Conservation (phyloP, 2,113 vertebrate genomes). For the Colius striatus region DNA sequence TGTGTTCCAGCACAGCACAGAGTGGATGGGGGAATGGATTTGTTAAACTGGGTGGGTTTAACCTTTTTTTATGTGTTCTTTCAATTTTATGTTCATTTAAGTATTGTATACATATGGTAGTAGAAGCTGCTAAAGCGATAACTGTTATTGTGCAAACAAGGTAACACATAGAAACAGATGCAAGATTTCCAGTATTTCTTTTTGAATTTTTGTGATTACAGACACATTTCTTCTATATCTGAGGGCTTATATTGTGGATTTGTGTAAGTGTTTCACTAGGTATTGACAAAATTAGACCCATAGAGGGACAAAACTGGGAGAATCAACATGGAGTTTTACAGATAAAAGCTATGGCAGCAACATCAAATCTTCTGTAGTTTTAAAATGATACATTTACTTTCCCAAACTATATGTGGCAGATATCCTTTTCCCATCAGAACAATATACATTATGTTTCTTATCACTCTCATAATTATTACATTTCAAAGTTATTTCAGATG, state of each 20-base stretch:
- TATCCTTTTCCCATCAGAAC: slow-evolving; percentile 11
- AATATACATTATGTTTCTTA: not conserved
- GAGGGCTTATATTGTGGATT: not conserved
- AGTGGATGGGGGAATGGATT: slow-evolving; percentile 63
- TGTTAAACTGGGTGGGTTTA: slow-evolving; percentile 65
- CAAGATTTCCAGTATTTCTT: not conserved
- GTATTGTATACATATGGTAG: slow-evolving; percentile 64
- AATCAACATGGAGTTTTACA: not conserved
- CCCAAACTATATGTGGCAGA: slow-evolving; percentile 20
- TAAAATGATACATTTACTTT: slow-evolving; percentile 20
- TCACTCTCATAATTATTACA: not conserved
- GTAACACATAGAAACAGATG: slow-evolving; percentile 9
- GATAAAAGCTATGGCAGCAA: not conserved
- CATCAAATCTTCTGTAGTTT: slow-evolving; percentile 8
- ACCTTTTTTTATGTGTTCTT: slow-evolving; percentile 66
- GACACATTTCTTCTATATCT: not conserved
- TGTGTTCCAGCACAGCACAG: slow-evolving; percentile 59
- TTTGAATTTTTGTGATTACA: slow-evolving; percentile 49
- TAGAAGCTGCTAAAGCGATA: slow-evolving; percentile 56
- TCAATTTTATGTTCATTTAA: slow-evolving; percentile 72
- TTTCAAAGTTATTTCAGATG: slow-evolving; percentile 21
- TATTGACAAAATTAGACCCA: not conserved
- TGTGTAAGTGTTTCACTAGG: not conserved
- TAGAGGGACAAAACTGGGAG: not conserved
- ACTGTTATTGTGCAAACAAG: slow-evolving; percentile 36